Evolutionary conservation across 1,140 invertebrate species (phyloP).

Genomic region (Mamestra configurata): DNA sequence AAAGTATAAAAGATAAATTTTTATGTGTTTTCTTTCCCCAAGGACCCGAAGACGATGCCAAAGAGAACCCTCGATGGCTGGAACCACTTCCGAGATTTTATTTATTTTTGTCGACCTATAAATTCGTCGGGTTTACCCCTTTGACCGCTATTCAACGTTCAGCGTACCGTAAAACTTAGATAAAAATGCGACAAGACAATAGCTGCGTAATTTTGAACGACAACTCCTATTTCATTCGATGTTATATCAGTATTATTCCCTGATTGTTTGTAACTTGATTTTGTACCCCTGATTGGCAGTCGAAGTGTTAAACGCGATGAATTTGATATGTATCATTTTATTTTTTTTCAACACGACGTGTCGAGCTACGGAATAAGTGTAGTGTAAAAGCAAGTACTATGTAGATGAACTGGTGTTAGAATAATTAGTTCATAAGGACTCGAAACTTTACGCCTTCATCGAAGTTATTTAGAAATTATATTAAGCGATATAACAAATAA

Average conservation of each 20-base stretch:
- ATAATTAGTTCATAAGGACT: conserved; percentile 44
- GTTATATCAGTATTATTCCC: neutral
- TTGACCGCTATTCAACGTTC: conserved; percentile 36
- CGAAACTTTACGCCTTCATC: conserved; percentile 35
- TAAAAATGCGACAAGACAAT: conserved; percentile 8
- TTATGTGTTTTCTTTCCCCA: conserved; percentile 73
- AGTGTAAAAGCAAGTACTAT: conserved; percentile 44
- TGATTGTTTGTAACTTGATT: neutral
- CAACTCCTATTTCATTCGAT: conserved; percentile 9
- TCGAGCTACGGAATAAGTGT: conserved; percentile 39
- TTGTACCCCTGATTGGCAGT: conserved; percentile 7
- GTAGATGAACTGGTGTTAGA: conserved; percentile 46
- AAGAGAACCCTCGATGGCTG: conserved; percentile 51
- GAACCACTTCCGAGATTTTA: conserved; percentile 42
- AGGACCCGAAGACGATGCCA: conserved; percentile 60
- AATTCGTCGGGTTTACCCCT: conserved; percentile 59
- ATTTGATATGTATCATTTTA: conserved; percentile 29
- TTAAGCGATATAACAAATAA: conserved; percentile 16
- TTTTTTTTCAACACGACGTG: conserved; percentile 44
- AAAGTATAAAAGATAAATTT: conserved; percentile 61
- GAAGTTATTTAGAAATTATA: neutral
- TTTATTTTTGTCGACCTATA: conserved; percentile 64
- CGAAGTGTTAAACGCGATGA: conserved; percentile 46
- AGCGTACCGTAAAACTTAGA: conserved; percentile 13
- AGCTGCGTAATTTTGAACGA: neutral